Percentiles rank a stretch among this genome's conserved stretches.
Evolutionary conservation across 2,888 invertebrate genomes (phyloP).

Genomic region (Arge pagana): DNA sequence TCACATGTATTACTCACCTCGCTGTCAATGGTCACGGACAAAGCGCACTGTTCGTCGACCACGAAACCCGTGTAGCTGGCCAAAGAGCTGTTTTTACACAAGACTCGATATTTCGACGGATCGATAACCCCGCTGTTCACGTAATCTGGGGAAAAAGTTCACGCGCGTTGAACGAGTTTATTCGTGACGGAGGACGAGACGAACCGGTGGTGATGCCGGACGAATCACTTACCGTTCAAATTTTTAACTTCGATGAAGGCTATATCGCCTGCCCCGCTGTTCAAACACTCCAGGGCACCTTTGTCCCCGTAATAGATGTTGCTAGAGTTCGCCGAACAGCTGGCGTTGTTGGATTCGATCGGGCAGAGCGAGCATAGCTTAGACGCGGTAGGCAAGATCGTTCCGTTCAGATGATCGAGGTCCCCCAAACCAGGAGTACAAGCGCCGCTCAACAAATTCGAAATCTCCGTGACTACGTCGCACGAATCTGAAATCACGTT

Average conservation of each 20-base stretch:
- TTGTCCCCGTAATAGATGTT: slow-evolving; percentile 66
- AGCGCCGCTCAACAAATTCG: slow-evolving; percentile 63
- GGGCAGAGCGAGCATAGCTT: slow-evolving; percentile 42
- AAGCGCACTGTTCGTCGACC: slow-evolving; percentile 63
- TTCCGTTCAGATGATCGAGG: slow-evolving; percentile 50
- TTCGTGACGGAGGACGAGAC: neutral
- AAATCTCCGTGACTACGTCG: slow-evolving; percentile 63
- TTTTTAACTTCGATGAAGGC: slow-evolving; percentile 65
- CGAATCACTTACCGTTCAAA: slow-evolving; percentile 53
- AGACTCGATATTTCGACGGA: slow-evolving; percentile 59
- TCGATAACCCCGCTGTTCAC: slow-evolving; percentile 50
- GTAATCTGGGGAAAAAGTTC: slow-evolving; percentile 45
- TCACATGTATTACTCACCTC: slow-evolving; percentile 57
- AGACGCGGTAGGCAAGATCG: slow-evolving; percentile 3
- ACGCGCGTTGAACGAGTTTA: neutral
- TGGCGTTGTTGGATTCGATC: slow-evolving; percentile 39
- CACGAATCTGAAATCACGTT: slow-evolving; percentile 62
- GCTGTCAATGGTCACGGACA: slow-evolving; percentile 66
- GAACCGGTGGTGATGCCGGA: neutral
- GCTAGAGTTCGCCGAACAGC: slow-evolving; percentile 61
- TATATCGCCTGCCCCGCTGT: slow-evolving; percentile 61
- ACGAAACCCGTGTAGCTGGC: slow-evolving; percentile 59
- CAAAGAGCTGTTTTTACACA: slow-evolving; percentile 67
- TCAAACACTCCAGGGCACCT: slow-evolving; percentile 66
- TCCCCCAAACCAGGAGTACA: slow-evolving; percentile 68